Evolutionary conservation across 1,140 invertebrate genomes (phyloP), one percentile per base, ranked within the genome.

Genomic region (Meloidogyne floridensis): DNA sequence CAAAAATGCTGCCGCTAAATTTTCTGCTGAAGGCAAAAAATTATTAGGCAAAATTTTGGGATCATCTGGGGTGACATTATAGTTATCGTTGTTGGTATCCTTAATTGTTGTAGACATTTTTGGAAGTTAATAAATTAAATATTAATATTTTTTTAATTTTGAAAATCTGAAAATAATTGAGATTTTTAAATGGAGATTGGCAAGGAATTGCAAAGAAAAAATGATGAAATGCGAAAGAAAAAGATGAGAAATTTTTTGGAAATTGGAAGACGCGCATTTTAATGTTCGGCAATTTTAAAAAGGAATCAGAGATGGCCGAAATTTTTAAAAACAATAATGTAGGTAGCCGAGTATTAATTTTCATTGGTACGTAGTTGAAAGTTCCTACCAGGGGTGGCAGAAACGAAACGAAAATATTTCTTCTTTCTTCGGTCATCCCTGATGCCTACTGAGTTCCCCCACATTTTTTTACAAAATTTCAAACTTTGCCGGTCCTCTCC

Each of bases 71-170:
- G 10, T 65, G 15, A 11, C 59, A 65, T 65, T 65, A 65, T 65
- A 7, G 15, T 59, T 59, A 13, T 65, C 10, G 15, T 65, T 11
- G n/a, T 65, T 59, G 15, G n/a, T n/a, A n/a, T 65, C 15, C 15
- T n/a, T 65, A n/a, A n/a, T 65, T 65, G 59, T 65, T 65, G 59
- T 65, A 65, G 59, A 65, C 59, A 65, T 65, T 65, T 59, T 54
- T 65, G 15, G 59, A 65, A 65, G 59, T n/a, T 7, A 65, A 65
- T n/a, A 65, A n/a, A 65, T n/a, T 65, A 18, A 8, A 53, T 53
- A n/a, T 15, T 11, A 56, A 59, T 13, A 6, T n/a, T 65, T 65
- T n/a, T 6, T 65, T 0, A 65, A 7, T n/a, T 65, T 65, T 15
- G 56, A 6, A n/a, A 65, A 65, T 65, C 59, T 65, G 59, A 65